Evolutionary conservation across 2,888 invertebrate genomes (phyloP).

Genomic region (Dasysyrphus tricinctus): DNA sequence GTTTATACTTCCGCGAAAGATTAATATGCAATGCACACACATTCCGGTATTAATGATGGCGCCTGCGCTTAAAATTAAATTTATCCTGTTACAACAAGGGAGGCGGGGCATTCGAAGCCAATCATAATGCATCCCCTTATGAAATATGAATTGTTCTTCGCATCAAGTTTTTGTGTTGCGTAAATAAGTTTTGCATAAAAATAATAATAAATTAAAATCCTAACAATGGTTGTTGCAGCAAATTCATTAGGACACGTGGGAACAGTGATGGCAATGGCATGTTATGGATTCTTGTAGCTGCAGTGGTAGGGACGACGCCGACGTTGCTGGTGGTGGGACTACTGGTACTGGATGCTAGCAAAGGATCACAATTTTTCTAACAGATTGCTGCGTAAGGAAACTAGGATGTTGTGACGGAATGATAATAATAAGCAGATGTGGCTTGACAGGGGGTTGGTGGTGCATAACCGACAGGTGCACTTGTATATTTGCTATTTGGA

Average conservation of each 20-base stretch:
- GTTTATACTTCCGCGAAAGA: conserved; percentile 65
- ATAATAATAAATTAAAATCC: conserved; percentile 71
- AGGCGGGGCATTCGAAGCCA: conserved; percentile 78
- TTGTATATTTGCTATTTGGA: background rate
- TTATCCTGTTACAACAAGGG: conserved; percentile 81
- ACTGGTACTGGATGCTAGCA: background rate
- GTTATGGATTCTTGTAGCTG: conserved; percentile 15
- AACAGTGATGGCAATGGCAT: conserved; percentile 67
- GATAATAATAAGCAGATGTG: conserved; percentile 43
- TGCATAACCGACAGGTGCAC: conserved; percentile 17
- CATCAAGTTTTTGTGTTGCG: conserved; percentile 73
- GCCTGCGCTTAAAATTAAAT: conserved; percentile 83
- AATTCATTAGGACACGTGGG: conserved; percentile 76
- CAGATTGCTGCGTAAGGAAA: conserved; percentile 20
- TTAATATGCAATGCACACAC: conserved; percentile 66
- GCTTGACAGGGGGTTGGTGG: conserved; percentile 15
- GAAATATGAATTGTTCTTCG: conserved; percentile 72
- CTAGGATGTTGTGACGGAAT: conserved; percentile 22
- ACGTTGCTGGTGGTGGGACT: background rate
- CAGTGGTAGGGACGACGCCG: conserved; percentile 1
- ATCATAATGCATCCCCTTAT: conserved; percentile 76
- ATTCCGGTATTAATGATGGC: conserved; percentile 75
- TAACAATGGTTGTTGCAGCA: conserved; percentile 69
- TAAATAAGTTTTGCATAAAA: conserved; percentile 70
- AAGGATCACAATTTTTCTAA: conserved; percentile 30